Evolutionary conservation across 1,140 invertebrate species (phyloP), one percentile per base, ranked within the genome.

Genomic region (Contarinia nasturtii): DNA sequence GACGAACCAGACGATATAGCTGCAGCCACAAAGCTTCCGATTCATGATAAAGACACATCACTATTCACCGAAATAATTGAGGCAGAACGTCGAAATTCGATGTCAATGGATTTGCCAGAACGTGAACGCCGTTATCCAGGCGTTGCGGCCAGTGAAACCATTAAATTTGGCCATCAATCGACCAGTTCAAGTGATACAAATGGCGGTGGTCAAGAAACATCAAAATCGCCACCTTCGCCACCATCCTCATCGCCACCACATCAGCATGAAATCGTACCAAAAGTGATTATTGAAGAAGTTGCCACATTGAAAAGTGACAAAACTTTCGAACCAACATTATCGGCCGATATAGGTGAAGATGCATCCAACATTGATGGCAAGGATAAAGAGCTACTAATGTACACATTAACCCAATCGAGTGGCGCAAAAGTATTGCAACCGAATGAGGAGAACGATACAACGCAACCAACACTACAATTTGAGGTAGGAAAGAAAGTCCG

Each of bases 21-120:
- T 49, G 54, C 59, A n/a, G 44, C 54, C 49, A 56, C 55, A 48
- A 52, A 53, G 34, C 49, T 49, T 46, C 53, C 50, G 49, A 50
- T 51, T 46, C 34, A 45, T 33, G 18, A 14, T 2, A 21, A 37
- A 44, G 41, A 44, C 14, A n/a, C 41, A 40, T 15, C 7, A 7
- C 38, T 40, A 40, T 10, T 36, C 34, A 40, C 38, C 4, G 38
- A 40, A 40, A 40, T 19, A 19, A 40, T 15, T 15, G 38, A n/a
- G 12, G 38, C 18, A 3, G 18, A 40, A 40, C 38, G 7, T 3
- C 38, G 18, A 15, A 15, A 27, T 27, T 27, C 27, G 4, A 27
- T 27, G 27, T 27, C 27, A 10, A 27, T 27, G 27, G 27, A 27
- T 27, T 3, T 27, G 27, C 27, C 27, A 27, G 27, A 27, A 27